Evolutionary conservation across 2,888 invertebrate species (phyloP), one percentile per base, ranked within the genome.

Genomic region (Epinotia nisella): DNA sequence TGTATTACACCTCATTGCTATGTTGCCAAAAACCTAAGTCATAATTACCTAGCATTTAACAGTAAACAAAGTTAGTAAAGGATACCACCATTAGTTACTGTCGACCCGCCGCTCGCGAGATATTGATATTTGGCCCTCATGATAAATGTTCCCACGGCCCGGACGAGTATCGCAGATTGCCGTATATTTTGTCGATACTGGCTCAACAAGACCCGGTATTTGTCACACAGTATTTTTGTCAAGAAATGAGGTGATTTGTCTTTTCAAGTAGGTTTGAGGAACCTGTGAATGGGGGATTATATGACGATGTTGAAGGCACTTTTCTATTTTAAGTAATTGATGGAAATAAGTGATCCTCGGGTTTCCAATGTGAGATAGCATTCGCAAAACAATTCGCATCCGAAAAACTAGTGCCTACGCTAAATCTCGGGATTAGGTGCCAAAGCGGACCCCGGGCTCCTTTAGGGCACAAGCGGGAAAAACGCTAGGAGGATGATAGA

Each of bases 81-180:
- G 73, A 78, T 79, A 24, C 21, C 76, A 75, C 82, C 87, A 90
- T 91, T 90, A 88, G 87, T 91, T 85, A 85, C 84, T 87, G 90
- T 90, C 90, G 84, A 76, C 84, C 81, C 77, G 67, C 76, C 74
- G 76, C 80, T 69, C 76, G 80, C 76, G 77, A 86, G 83, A 87
- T 91, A 91, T 91, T 91, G 90, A 91, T 91, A 91, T 90, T 90
- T 87, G 80, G 82, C 82, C 82, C 75, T 71, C 74, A 84, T 91
- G 90, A 91, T 88, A 89, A 90, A 91, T 88, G 84, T 80, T 82
- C 75, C 75, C 70, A 75, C 78, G 82, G 79, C 82, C 76, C 64
- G 77, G 80, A 79, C 77, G 80, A 84, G 83, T 85, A 83, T 83
- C 78, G 75, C 77, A 71, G 64, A 75, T 76, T 80, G 76, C 75